Percentiles rank a stretch among this genome's conserved stretches.
Evolutionary conservation across 1,140 invertebrate species (phyloP).

Genomic region (Phenacoccus solenopsis): DNA sequence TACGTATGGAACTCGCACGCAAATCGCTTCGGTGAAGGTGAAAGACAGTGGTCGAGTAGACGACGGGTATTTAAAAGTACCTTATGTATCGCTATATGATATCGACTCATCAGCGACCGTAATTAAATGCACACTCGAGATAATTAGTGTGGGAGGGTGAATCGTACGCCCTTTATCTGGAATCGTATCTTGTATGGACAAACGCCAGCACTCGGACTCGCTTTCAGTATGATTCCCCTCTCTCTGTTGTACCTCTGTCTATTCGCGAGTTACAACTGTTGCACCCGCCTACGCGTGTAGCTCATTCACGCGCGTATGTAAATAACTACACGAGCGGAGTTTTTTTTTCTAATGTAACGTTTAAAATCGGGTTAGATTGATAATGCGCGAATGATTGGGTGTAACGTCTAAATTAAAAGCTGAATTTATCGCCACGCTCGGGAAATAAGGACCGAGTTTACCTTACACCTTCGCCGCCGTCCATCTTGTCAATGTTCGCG

Average conservation of each 20-base stretch:
- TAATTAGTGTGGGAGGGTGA: background rate
- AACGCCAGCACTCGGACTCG: background rate
- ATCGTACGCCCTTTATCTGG: background rate
- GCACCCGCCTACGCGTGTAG: background rate
- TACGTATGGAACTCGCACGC: no score
- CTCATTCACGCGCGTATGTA: conserved; percentile 1
- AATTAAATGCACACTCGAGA: background rate
- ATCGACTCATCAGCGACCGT: background rate
- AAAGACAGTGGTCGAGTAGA: no score
- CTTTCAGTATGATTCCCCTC: background rate
- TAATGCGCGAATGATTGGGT: background rate
- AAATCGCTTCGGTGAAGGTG: no score
- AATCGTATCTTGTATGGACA: background rate
- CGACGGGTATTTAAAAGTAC: no score
- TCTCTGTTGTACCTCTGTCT: background rate
- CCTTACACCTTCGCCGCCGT: background rate
- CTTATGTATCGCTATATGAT: background rate
- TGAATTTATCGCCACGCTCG: background rate
- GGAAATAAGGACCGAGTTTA: background rate
- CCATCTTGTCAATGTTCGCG: no score
- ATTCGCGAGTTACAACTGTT: background rate
- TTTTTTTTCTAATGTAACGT: background rate
- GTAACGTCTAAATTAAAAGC: background rate
- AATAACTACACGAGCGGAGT: background rate
- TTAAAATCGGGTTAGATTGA: background rate